Evolutionary conservation across 1,140 invertebrate species (phyloP).

Genomic region (Cydia strobilella): DNA sequence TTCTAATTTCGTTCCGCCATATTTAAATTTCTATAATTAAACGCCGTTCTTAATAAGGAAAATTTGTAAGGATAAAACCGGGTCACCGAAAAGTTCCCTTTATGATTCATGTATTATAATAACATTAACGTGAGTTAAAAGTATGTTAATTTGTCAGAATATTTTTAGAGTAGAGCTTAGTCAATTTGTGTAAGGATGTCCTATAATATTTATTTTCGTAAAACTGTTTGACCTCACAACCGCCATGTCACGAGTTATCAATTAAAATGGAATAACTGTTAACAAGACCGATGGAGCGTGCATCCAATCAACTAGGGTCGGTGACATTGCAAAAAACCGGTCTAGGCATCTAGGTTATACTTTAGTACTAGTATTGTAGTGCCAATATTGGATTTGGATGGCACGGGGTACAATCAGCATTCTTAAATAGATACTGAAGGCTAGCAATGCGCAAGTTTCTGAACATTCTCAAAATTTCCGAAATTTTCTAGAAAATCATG

Average conservation of each 20-base stretch:
- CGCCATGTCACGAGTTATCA: constrained; percentile 3
- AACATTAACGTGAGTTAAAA: neutral
- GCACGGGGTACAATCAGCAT: no score
- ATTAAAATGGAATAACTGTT: constrained; percentile 1
- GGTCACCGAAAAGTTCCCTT: neutral
- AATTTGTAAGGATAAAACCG: neutral
- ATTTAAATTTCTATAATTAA: constrained; percentile 3
- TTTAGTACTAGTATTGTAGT: neutral
- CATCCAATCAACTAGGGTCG: constrained; percentile 20
- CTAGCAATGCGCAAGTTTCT: no score
- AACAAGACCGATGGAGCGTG: neutral
- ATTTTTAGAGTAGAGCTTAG: no score
- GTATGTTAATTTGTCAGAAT: constrained; percentile 2
- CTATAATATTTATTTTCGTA: neutral
- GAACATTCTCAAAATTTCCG: no score
- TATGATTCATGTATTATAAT: neutral
- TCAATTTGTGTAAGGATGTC: no score
- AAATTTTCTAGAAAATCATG: no score
- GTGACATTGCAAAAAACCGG: constrained; percentile 8
- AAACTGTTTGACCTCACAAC: neutral
- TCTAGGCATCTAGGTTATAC: constrained; percentile 9
- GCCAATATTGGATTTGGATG: neutral
- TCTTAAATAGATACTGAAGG: no score
- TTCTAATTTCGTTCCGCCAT: constrained; percentile 8
- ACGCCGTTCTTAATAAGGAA: neutral